Evolutionary conservation across 2,113 vertebrate genomes (phyloP), one percentile per base, ranked within the genome.

Genomic region (Thinocorus orbignyianus): DNA sequence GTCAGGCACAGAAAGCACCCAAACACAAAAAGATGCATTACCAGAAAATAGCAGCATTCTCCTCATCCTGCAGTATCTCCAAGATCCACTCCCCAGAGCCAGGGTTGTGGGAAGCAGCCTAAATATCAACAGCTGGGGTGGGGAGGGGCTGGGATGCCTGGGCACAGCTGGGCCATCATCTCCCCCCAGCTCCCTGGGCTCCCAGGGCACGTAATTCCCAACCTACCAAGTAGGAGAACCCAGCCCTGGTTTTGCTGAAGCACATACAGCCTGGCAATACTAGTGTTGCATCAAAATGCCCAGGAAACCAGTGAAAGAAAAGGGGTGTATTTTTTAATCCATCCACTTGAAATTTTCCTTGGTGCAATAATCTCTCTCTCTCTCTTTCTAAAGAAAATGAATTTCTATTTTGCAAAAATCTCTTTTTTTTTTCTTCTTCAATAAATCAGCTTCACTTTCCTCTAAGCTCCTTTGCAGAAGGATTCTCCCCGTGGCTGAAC

Each of bases 1-100:
- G 0, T 26, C 1, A 2, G 10, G 26, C 16, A 14, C 20, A 2
- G 61, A 18, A 64, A 15, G 42, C 28, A 18, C 3, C 16, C 0
- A 0, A 12, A 6, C 19, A 30, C 68, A 39, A 16, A 52, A 37
- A 60, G 39, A 1, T 1, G 5, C 7, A 1, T 13, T 14, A 3
- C 42, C 30, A 33, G 11, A 17, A 68, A 42, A 1, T 16, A 44
- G 10, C 25, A 5, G 1, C 24, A 8, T 3, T 5, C 10, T 4
- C 55, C 25, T 9, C 42, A 13, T 3, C 8, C 20, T 8, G 1
- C 23, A 26, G 1, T 31, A 14, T 11, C 39, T 15, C 17, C 58
- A 33, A 2, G 0, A n/a, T 3, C 73, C 14, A 9, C 57, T 58
- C 1, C 13, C 44, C 52, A 10, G 4, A 4, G 13, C 33, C 11